Base-by-base conservation (phyloP, 2,113 vertebrate genomes). In the Bucco capensis region DNA sequence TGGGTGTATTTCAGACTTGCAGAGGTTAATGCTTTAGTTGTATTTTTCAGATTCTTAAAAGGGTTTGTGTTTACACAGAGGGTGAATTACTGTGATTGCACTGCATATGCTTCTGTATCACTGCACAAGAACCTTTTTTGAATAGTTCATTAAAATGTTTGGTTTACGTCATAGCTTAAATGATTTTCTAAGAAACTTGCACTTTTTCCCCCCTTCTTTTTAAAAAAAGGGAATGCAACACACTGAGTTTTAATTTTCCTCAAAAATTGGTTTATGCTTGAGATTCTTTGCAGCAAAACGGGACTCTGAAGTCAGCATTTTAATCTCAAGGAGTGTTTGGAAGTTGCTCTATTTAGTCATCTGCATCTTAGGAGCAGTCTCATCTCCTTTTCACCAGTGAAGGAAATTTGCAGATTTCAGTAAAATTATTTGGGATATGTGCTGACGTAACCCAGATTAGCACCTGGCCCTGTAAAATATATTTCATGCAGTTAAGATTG, bases 241-340 rank as follows among this genome's bases (percentile, higher is more conserved):
- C 28, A 82, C 28, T 67, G 86, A 67, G 27, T 89, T 97, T 92
- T 93, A 95, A 64, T 88, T 86, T 84, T 73, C 56, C 73, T 92
- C 65, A 80, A 96, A 95, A 95, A 92, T 47, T 67, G 38, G 25
- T 89, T 94, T 94, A 86, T 27, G 12, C 85, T 86, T 93, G 90
- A 89, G 92, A 94, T 60, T 53, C 25, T 79, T 57, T 19, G 28
- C 57, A 81, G 50, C 65, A 75, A 78, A 89, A 72, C 0, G 10
- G 72, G 77, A 24, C 64, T 57, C 81, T 57, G 38, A 70, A 84
- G 31, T 49, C 33, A 61, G 40, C 38, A 53, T 72, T 94, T 89
- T 46, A 46, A 27, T 14, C 1, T 65, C 28, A 23, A 46, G 28
- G 33, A 79, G 10, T 5, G 14, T 89, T 86, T 42, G 50, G 40